A percentile compares a stretch with the other conserved stretches of the same genome.
Conservation (phyloP, 2,113 vertebrate species). For the Neogale vison region DNA sequence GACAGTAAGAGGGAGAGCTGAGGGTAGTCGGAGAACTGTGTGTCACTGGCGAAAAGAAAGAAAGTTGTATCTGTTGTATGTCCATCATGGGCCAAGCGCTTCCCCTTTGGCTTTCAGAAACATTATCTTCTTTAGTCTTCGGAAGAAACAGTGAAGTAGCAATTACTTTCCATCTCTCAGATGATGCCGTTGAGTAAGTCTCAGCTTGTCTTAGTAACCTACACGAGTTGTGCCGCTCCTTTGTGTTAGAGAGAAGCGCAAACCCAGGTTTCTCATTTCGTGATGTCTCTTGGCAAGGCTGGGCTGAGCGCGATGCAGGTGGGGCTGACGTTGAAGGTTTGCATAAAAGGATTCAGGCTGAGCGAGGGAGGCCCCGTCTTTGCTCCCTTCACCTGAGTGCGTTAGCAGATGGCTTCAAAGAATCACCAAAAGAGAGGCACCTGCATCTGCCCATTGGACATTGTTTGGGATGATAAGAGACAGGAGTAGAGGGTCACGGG, state of each 20-base stretch:
- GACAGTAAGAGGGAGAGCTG: background rate
- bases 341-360: background rate
- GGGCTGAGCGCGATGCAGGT: accelerated
- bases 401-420: background rate
- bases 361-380: background rate
- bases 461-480: background rate
- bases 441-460: background rate
- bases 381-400: background rate
- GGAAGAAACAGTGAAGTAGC: background rate
- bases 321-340: background rate
- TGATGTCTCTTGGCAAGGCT: background rate
- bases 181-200: background rate
- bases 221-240: background rate
- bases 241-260: background rate
- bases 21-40: no score
- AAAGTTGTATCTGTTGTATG: background rate
- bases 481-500: background rate
- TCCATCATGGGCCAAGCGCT: background rate
- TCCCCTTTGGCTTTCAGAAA: background rate
- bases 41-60: background rate
- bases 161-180: background rate
- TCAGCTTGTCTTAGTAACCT: background rate
- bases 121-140: background rate
- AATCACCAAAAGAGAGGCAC: background rate
- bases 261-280: background rate